These are phyloP conservation scores for Aphaenogaster ashmeadi DNA, from an alignment of 1,140 invertebrate genomes.

Conservation along the genomic window DNA sequence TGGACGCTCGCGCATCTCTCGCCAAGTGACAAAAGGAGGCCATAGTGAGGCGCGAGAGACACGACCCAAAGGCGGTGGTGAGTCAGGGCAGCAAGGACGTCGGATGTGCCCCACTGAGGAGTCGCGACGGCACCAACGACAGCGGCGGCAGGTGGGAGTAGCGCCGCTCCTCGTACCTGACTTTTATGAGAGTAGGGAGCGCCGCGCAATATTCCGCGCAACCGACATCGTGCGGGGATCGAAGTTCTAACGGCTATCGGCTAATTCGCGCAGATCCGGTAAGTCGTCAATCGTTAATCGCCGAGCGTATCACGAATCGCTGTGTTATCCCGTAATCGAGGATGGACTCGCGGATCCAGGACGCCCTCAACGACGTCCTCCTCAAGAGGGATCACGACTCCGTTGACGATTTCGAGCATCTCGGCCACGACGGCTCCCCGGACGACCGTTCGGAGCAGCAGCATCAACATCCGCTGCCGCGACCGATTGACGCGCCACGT, in stretches of 20 bases:
- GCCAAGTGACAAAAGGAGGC: conserved; percentile 14
- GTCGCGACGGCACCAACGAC: conserved; percentile 25
- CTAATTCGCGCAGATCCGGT: conserved; percentile 1
- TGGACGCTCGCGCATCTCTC: neutral
- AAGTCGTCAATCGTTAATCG: conserved; percentile 32
- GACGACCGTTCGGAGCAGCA: conserved; percentile 61
- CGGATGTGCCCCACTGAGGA: conserved; percentile 47
- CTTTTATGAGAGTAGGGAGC: conserved; percentile 58
- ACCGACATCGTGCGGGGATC: conserved; percentile 44
- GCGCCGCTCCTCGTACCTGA: conserved; percentile 32
- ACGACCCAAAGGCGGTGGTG: neutral
- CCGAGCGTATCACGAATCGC: neutral
- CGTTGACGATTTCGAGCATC: conserved; percentile 91
- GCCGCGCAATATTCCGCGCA: conserved; percentile 52
- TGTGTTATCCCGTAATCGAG: neutral
- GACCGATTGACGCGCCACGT: conserved; percentile 53
- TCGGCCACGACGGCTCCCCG: conserved; percentile 87
- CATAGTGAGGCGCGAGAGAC: neutral
- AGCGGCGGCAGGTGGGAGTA: conserved; percentile 53
- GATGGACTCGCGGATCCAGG: conserved; percentile 65
- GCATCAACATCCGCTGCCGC: conserved; percentile 50
- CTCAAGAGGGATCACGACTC: conserved; percentile 90
- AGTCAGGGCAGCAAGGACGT: conserved; percentile 44
- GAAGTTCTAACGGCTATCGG: conserved; percentile 28
- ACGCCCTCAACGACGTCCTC: conserved; percentile 48